These are phyloP conservation scores for Plagiodera versicolora DNA, from an alignment of 2,888 invertebrate genomes.

Conservation along the genomic window DNA sequence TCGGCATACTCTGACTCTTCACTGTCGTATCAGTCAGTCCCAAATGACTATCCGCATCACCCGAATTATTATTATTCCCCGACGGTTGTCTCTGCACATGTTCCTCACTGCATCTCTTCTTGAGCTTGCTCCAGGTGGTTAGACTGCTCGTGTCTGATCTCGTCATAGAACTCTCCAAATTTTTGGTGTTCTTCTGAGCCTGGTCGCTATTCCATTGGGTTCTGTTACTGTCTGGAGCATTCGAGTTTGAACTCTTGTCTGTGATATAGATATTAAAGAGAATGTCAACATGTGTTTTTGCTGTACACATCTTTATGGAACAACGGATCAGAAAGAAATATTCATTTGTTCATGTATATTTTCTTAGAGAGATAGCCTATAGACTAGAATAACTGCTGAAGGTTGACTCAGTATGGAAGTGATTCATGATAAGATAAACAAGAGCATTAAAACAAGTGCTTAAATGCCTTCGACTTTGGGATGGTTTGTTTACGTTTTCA, in stretches of 20 bases:
- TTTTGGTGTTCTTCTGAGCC: constrained; percentile 38
- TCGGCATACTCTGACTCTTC: constrained; percentile 81
- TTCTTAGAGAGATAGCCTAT: no score
- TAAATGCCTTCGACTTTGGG: no score
- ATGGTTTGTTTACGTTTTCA: no score
- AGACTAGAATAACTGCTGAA: no score
- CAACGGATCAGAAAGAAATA: not conserved
- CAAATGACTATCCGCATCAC: constrained; percentile 60
- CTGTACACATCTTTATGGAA: no score
- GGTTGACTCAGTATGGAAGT: no score
- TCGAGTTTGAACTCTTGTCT: constrained; percentile 37
- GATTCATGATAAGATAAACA: no score
- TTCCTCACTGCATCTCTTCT: constrained; percentile 67
- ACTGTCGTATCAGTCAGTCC: constrained; percentile 60
- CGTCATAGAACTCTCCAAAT: constrained; percentile 75
- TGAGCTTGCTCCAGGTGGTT: constrained; percentile 87
- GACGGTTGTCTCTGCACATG: constrained; percentile 75
- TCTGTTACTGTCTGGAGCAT: constrained; percentile 36
- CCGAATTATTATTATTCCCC: constrained; percentile 61
- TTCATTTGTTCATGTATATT: no score
- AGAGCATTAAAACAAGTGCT: no score
- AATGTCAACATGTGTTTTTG: not conserved
- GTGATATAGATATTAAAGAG: constrained; percentile 9
- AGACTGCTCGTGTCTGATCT: constrained; percentile 81
- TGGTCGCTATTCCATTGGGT: constrained; percentile 45